Evolutionary conservation across 2,113 vertebrate species (phyloP).

Genomic region (Cebidichthys violaceus): DNA sequence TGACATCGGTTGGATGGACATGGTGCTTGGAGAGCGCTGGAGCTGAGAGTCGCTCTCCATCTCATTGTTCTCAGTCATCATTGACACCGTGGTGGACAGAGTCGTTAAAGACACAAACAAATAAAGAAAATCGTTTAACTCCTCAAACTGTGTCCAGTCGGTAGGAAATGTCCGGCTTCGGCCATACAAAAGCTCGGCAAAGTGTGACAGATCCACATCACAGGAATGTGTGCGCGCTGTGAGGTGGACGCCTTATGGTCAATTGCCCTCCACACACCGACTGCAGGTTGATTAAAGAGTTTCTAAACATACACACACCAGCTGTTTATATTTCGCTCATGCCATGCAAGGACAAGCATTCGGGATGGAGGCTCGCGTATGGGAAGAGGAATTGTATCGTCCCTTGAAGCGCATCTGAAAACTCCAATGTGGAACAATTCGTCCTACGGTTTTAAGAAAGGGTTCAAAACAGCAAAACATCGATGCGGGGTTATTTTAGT

Average conservation of each 20-base stretch:
- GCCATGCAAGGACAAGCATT: conserved; percentile 14
- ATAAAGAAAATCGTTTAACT: conserved; percentile 40
- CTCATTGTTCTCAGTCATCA: conserved; percentile 88
- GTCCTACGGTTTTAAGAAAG: not conserved
- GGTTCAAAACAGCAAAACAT: not conserved
- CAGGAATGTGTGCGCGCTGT: conserved; percentile 49
- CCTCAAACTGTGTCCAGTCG: conserved; percentile 22
- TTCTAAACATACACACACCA: not conserved
- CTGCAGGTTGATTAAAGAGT: not conserved
- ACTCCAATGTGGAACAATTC: conserved; percentile 55
- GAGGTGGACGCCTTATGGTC: conserved; percentile 22
- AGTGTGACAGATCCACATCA: conserved; percentile 48
- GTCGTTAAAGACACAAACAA: not conserved
- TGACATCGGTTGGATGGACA: conserved; percentile 83
- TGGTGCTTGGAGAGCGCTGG: conserved; percentile 82
- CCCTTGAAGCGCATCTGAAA: conserved; percentile 43
- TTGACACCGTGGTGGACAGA: conserved; percentile 14
- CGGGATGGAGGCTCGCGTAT: not conserved
- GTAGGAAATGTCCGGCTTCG: not conserved
- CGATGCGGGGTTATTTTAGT: too few relatives aligned
- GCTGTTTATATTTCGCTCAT: conserved; percentile 16
- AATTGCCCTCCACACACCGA: conserved; percentile 25
- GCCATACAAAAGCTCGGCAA: conserved; percentile 14
- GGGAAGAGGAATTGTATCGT: not conserved
- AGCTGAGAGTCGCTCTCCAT: conserved; percentile 87